Percentiles rank a stretch among this genome's conserved stretches.
Conservation (phyloP, 2,888 invertebrate species). For the Gnatocerus cornutus region DNA sequence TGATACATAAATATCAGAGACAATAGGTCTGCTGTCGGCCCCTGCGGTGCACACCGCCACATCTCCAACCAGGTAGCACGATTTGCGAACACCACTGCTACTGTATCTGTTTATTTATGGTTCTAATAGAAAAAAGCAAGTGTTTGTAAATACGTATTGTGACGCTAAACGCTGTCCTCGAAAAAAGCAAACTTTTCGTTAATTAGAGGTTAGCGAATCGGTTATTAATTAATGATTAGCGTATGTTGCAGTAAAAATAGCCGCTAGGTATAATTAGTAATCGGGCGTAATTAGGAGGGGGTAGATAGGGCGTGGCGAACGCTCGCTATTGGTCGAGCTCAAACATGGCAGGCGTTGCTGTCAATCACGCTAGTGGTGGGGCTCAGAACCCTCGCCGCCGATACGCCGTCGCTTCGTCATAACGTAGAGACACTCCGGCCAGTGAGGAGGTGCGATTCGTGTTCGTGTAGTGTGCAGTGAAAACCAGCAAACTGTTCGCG, state of each 20-base stretch:
- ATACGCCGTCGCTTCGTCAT: slow-evolving; percentile 60
- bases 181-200: slow-evolving; percentile 53
- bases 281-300: slow-evolving; percentile 67
- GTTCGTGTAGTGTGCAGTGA: slow-evolving; percentile 63
- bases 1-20: slow-evolving; percentile 68
- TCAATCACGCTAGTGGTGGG: slow-evolving; percentile 67
- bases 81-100: slow-evolving; percentile 35
- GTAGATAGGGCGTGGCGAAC: slow-evolving; percentile 54
- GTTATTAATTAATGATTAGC: slow-evolving; percentile 71
- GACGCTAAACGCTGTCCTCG: slow-evolving; percentile 8
- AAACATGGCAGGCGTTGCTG: slow-evolving; percentile 70
- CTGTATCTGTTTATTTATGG: slow-evolving; percentile 42
- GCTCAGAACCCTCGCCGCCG: slow-evolving; percentile 55
- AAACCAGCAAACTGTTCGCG: slow-evolving; percentile 85
- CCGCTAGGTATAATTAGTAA: slow-evolving; percentile 72
- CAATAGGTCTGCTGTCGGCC: slow-evolving; percentile 59
- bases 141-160: slow-evolving; percentile 46
- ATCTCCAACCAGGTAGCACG: slow-evolving; percentile 43
- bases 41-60: slow-evolving; percentile 44
- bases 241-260: slow-evolving; percentile 69
- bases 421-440: slow-evolving; percentile 66
- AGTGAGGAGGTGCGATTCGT: slow-evolving; percentile 64
- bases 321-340: slow-evolving; percentile 63
- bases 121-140: slow-evolving; percentile 14
- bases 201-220: slow-evolving; percentile 70